A percentile compares a stretch with the other conserved stretches of the same genome.
phyloP scores from a whole-genome alignment of 1,140 invertebrate species.

The Scaptomyza hsui region DNA sequence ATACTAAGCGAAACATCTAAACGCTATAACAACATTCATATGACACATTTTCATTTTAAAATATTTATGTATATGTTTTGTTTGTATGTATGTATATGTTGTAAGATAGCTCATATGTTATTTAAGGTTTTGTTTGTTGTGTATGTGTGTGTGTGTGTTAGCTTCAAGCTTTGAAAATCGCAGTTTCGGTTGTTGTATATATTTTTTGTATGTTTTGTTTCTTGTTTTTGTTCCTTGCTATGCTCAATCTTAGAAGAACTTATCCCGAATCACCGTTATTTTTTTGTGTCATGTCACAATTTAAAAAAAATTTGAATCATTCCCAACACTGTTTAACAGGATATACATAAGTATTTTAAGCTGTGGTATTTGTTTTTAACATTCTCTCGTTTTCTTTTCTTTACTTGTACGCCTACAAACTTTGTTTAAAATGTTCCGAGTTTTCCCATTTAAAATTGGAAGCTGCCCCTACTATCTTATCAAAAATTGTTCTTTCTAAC shows the following conservation, averaged over 20 bases:
- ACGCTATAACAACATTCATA: slow-evolving; percentile 41
- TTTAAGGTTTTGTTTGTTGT: slow-evolving; percentile 29
- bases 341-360: slow-evolving; percentile 1
- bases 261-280: slow-evolving; percentile 59
- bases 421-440: slow-evolving; percentile 28
- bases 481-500: slow-evolving; percentile 16
- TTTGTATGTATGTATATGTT: slow-evolving; percentile 25
- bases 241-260: slow-evolving; percentile 48
- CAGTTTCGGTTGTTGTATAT: slow-evolving; percentile 59
- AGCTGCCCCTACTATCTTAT: slow-evolving; percentile 19
- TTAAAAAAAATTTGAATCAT: slow-evolving; percentile 59
- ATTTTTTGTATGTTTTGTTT: slow-evolving; percentile 13
- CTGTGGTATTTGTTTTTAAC: neutral
- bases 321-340: slow-evolving; percentile 49
- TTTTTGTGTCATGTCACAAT: slow-evolving; percentile 66
- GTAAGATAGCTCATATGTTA: slow-evolving; percentile 36
- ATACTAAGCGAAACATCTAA: slow-evolving; percentile 44
- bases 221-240: slow-evolving; percentile 46
- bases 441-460: slow-evolving; percentile 24
- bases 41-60: slow-evolving; percentile 32
- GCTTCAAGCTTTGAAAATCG: slow-evolving; percentile 78
- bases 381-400: neutral
- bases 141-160: slow-evolving; percentile 49
- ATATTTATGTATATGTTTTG: slow-evolving; percentile 18
- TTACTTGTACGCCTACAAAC: slow-evolving; percentile 1